Evolutionary conservation across 23 tunicate genomes (phyloP), one percentile per base, ranked within the genome.

Genomic region (Halocynthia aurantium): DNA sequence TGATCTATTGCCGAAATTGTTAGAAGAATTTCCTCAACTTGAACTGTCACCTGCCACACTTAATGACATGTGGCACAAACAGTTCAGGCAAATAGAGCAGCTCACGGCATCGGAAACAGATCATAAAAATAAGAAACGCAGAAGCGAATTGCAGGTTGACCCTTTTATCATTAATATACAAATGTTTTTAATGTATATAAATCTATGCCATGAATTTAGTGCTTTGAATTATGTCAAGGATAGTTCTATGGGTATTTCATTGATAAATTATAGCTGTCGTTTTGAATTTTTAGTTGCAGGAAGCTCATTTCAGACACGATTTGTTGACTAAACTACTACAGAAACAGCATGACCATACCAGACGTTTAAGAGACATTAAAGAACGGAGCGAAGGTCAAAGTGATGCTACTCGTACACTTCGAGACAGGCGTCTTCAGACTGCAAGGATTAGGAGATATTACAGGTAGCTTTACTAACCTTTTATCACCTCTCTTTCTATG

Each of bases 51-150:
- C 88, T 5, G 65, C 81, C 15, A 55, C 82, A 8, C 76, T 92
- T 50, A 84, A 92, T 75, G 83, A 82, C 52, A 90, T 90, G 21
- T 92, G 98, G 98, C 93, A 71, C 71, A 92, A 86, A 73, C 92
- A 92, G 72, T 92, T 92, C 52, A 85, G 92, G 44, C 92, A 92
- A 72, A 86, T 92, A 21, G 98, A 92, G 75, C 73, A 52, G 31
- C 77, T 92, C 52, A 92, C 92, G 6, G 61, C 70, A 18, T 55
- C 65, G n/a, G 78, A 81, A 49, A 51, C 67, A 50, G 72, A 85
- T 55, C 92, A 92, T 66, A 68, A 22, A 51, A 57, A 68, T 52
- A 67, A 74, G 58, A 92, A 86, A 70, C 71, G 77, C 50, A 55
- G 66, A 22, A 82, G 76, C 54, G 98, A 92, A 44, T 76, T 88